phyloP scores from a whole-genome alignment of 2,888 invertebrate species.

The Xanthorhoe designata region DNA sequence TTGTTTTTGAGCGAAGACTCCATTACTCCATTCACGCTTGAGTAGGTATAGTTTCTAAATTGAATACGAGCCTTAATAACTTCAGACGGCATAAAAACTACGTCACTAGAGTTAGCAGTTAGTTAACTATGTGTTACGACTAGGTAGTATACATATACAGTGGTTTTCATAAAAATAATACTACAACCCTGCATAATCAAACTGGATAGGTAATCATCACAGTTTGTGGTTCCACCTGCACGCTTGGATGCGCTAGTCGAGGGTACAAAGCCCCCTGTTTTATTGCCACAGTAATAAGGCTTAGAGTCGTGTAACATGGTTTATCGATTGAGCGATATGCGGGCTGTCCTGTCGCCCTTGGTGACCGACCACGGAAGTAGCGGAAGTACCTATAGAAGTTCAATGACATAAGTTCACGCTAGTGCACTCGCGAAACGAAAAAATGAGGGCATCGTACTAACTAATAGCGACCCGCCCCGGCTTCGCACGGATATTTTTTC shows the following conservation, averaged over 20 bases:
- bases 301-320: slow-evolving; percentile 37
- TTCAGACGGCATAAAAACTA: too few relatives aligned
- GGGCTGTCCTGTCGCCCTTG: slow-evolving; percentile 50
- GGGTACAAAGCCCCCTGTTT: slow-evolving; percentile 45
- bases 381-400: slow-evolving; percentile 43
- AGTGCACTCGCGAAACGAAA: slow-evolving; percentile 6
- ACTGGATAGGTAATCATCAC: slow-evolving; percentile 14
- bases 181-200: slow-evolving; percentile 10
- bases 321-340: slow-evolving; percentile 55
- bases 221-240: slow-evolving; percentile 48
- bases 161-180: too few relatives aligned
- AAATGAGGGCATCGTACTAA: neutral
- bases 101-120: too few relatives aligned
- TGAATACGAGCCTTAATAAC: too few relatives aligned
- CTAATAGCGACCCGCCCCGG: too few relatives aligned
- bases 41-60: too few relatives aligned
- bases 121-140: too few relatives aligned
- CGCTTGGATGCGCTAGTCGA: slow-evolving; percentile 50
- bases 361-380: slow-evolving; percentile 49
- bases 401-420: slow-evolving; percentile 43
- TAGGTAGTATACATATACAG: too few relatives aligned
- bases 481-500: too few relatives aligned
- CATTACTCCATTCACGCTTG: too few relatives aligned
- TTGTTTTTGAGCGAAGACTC: too few relatives aligned
- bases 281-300: slow-evolving; percentile 9